These are phyloP conservation scores for Muntiacus reevesi DNA, from an alignment of 2,113 vertebrate species.

Conservation along the genomic window DNA sequence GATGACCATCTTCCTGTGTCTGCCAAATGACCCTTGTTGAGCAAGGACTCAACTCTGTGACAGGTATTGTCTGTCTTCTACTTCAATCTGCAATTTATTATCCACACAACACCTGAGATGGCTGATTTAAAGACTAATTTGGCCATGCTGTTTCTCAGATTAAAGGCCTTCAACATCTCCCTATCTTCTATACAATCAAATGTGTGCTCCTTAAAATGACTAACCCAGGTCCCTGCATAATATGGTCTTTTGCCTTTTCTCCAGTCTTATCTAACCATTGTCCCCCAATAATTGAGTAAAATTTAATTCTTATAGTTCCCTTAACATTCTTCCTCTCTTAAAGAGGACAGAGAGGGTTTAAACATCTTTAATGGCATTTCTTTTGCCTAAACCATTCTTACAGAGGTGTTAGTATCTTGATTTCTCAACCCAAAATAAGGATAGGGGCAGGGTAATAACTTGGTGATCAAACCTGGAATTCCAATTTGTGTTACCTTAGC, in stretches of 20 bases:
- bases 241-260: background rate
- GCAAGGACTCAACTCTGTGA: background rate
- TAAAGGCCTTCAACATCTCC: background rate
- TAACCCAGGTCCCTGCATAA: background rate
- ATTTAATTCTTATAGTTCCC: background rate
- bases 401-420: background rate
- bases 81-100: background rate
- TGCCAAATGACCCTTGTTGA: background rate
- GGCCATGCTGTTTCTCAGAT: background rate
- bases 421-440: background rate
- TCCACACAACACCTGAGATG: background rate
- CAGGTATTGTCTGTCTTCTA: background rate
- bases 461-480: background rate
- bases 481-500: background rate
- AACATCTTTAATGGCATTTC: background rate
- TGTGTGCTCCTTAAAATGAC: background rate
- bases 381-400: background rate
- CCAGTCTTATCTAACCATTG: background rate
- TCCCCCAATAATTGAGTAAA: background rate
- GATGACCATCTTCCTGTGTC: background rate
- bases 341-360: too few species aligned
- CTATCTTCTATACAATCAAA: background rate
- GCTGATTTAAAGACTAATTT: background rate
- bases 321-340: background rate
- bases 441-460: background rate